phyloP scores from a whole-genome alignment of 2,797 vertebrate genomes.

The Cirrhinus mrigala region DNA sequence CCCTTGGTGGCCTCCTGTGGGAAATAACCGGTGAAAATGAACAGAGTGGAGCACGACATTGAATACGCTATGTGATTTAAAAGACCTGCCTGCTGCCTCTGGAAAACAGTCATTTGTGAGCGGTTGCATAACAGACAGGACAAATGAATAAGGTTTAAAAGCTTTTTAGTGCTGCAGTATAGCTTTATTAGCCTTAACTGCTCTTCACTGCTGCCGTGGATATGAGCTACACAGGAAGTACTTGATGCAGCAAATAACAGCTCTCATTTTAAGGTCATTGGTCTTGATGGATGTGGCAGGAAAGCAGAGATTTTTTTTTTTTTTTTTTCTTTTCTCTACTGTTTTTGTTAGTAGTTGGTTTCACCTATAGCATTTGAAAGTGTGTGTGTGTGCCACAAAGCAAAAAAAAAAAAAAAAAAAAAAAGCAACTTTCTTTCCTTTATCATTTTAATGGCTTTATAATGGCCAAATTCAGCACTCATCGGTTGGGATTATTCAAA shows the following conservation, averaged over 20 bases:
- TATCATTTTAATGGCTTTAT: constrained; percentile 37
- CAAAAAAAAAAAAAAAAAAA: neutral
- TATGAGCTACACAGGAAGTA: constrained; percentile 19
- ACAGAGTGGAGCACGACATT: constrained; percentile 51
- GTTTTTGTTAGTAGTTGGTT: constrained; percentile 25
- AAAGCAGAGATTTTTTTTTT: neutral
- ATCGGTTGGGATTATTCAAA: constrained; percentile 31
- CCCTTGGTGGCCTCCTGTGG: constrained; percentile 59
- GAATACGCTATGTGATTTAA: constrained; percentile 70
- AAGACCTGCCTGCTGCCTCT: constrained; percentile 44
- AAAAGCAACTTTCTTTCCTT: constrained; percentile 8
- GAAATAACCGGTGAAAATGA: constrained; percentile 64
- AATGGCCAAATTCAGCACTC: constrained; percentile 28
- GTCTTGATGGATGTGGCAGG: constrained; percentile 8
- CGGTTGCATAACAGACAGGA: constrained; percentile 68
- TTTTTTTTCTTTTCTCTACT: neutral
- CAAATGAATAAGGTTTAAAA: constrained; percentile 66
- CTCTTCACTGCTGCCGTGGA: neutral
- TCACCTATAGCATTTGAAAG: neutral
- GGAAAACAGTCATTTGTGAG: constrained; percentile 59
- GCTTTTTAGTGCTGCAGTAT: constrained; percentile 36
- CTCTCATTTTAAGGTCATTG: constrained; percentile 43
- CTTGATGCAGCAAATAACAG: constrained; percentile 31
- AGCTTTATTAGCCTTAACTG: constrained; percentile 43
- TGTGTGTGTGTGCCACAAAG: neutral